Conservation (phyloP, 1,140 invertebrate species). For the Calycopis cecrops region DNA sequence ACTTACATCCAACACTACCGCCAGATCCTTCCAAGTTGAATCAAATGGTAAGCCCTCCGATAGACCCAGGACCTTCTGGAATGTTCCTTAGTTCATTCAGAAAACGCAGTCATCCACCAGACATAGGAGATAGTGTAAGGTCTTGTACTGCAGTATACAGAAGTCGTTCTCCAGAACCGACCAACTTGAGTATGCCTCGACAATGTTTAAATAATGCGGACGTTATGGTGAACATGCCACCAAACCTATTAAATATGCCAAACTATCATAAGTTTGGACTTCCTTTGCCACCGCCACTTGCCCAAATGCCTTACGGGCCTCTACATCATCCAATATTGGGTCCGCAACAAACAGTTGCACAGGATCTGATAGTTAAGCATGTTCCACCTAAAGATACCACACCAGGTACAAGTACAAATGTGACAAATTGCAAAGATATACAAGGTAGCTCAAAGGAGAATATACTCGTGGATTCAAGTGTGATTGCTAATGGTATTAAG, state of each 20-base stretch:
- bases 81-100: slow-evolving; percentile 71
- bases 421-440: slow-evolving; percentile 53
- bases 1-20: slow-evolving; percentile 76
- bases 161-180: slow-evolving; percentile 68
- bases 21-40: slow-evolving; percentile 69
- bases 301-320: slow-evolving; percentile 58
- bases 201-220: slow-evolving; percentile 45
- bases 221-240: slow-evolving; percentile 54
- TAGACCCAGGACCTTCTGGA: slow-evolving; percentile 76
- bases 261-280: slow-evolving; percentile 69
- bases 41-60: slow-evolving; percentile 56
- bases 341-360: slow-evolving; percentile 67
- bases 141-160: slow-evolving; percentile 60
- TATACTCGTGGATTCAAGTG: slow-evolving; percentile 47
- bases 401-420: slow-evolving; percentile 54
- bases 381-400: slow-evolving; percentile 63
- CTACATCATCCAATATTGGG: slow-evolving; percentile 54
- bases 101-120: slow-evolving; percentile 72
- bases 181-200: slow-evolving; percentile 68
- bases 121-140: slow-evolving; percentile 62
- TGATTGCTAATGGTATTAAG: slow-evolving; percentile 64
- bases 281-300: slow-evolving; percentile 66
- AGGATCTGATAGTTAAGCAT: slow-evolving; percentile 72
- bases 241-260: slow-evolving; percentile 58
- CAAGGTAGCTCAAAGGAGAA: slow-evolving; percentile 40